These are phyloP conservation scores for Halichondria panicea DNA, from an alignment of 37 sponge, comb jelly and placozoan species.

Conservation along the genomic window DNA sequence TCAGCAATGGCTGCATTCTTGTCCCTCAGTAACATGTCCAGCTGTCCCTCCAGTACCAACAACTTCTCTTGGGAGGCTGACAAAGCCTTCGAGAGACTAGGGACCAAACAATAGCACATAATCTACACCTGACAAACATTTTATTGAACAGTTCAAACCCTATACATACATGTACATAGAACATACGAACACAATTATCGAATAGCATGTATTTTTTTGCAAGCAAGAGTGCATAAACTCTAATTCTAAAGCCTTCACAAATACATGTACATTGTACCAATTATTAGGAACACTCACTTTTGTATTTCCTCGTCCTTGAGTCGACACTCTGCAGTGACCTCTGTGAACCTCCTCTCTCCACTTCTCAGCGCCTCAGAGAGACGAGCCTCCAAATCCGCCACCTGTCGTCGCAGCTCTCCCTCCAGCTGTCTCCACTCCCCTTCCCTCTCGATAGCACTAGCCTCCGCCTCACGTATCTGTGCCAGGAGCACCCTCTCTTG, in stretches of 20 bases:
- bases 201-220: too few species aligned
- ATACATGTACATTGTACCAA: too few species aligned
- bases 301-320: slow-evolving; percentile 46
- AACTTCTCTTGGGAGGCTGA: slow-evolving; percentile 33
- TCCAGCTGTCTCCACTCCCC: slow-evolving; percentile 29
- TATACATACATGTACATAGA: neutral
- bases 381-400: slow-evolving; percentile 17
- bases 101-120: too few species aligned
- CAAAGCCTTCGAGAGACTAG: slow-evolving; percentile 32
- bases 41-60: slow-evolving; percentile 21
- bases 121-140: too few species aligned
- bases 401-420: slow-evolving; percentile 2
- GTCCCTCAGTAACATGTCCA: slow-evolving; percentile 33
- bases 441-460: slow-evolving; percentile 7
- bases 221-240: too few species aligned
- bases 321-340: neutral
- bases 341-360: slow-evolving; percentile 6
- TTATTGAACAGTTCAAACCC: too few species aligned
- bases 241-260: too few species aligned
- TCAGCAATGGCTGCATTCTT: slow-evolving; percentile 41
- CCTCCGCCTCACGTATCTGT: slow-evolving; percentile 25
- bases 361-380: neutral
- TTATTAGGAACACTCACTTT: slow-evolving; percentile 25
- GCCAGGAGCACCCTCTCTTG: slow-evolving; percentile 6
- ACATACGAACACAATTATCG: neutral